Conservation (phyloP, 2,888 invertebrate species). For the Bugulina stolonifera region DNA sequence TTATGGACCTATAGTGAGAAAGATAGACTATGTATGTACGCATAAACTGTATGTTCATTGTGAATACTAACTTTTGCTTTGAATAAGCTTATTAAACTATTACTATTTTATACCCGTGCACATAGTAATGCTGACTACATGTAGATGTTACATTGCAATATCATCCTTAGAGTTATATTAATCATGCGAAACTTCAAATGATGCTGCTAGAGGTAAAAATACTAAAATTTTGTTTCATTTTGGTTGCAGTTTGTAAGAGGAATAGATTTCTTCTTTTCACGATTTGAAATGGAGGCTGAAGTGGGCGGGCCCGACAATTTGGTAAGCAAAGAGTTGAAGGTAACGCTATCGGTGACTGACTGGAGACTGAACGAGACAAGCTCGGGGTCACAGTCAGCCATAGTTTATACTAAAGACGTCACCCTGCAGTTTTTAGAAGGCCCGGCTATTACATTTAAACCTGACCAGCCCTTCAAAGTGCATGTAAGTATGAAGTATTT, state of each 20-base stretch:
- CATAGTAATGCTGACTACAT: too few relatives aligned
- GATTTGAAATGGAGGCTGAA: conserved; percentile 60
- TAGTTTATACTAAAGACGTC: conserved; percentile 80
- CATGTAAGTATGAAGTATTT: too few relatives aligned
- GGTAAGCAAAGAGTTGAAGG: conserved; percentile 42
- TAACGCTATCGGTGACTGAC: conserved; percentile 47
- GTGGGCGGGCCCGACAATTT: conserved; percentile 31
- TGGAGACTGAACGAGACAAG: conserved; percentile 49
- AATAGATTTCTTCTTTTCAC: conserved; percentile 77
- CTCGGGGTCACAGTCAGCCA: conserved; percentile 73
- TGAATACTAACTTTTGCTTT: too few relatives aligned
- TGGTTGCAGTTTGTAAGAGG: conserved; percentile 75
- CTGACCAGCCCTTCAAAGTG: conserved; percentile 80
- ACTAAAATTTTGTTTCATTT: too few relatives aligned
- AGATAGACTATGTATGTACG: background rate
- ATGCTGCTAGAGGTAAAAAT: too few relatives aligned
- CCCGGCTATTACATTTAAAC: conserved; percentile 89
- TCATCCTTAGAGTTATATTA: too few relatives aligned
- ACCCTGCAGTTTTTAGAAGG: conserved; percentile 79
- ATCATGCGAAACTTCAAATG: too few relatives aligned
- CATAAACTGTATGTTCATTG: too few relatives aligned
- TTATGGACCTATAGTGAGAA: background rate
- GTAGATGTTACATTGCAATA: too few relatives aligned
- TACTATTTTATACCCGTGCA: too few relatives aligned
- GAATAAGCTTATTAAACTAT: too few relatives aligned